Evolutionary conservation across 2,113 vertebrate species (phyloP).

Genomic region (Aspidoscelis tigris): DNA sequence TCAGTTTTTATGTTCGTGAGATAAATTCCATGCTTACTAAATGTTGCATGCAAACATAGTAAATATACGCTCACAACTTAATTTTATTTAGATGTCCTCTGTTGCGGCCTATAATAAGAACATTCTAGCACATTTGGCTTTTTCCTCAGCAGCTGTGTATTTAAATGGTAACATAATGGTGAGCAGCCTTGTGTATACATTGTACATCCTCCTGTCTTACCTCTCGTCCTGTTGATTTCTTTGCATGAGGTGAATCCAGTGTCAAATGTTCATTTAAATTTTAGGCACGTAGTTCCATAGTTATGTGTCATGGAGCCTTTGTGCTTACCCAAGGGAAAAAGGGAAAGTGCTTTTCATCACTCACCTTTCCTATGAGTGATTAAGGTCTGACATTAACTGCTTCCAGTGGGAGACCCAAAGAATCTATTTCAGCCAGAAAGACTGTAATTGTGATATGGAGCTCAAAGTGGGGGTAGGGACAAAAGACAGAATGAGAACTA

Average conservation of each 20-base stretch:
- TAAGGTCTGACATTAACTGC: slow-evolving; percentile 20
- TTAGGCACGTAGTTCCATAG: slow-evolving; percentile 24
- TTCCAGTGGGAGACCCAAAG: slow-evolving; percentile 42
- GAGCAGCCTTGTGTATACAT: neutral
- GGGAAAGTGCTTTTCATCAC: slow-evolving; percentile 40
- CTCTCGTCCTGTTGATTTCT: slow-evolving; percentile 27
- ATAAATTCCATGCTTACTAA: neutral
- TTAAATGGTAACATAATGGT: neutral
- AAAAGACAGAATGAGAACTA: slow-evolving; percentile 9
- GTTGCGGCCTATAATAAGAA: neutral
- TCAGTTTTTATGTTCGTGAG: neutral
- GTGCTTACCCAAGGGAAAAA: slow-evolving; percentile 43
- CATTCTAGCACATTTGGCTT: neutral
- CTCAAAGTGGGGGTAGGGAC: slow-evolving; percentile 12
- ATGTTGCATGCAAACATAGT: neutral
- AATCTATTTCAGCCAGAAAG: slow-evolving; percentile 55
- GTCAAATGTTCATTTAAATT: slow-evolving; percentile 32
- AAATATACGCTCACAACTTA: neutral
- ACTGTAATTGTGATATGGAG: slow-evolving; percentile 44
- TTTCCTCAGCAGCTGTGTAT: neutral
- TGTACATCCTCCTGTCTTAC: neutral
- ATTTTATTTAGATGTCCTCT: neutral
- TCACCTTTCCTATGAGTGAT: slow-evolving; percentile 52
- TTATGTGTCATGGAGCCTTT: neutral
- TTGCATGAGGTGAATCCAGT: slow-evolving; percentile 20